Conservation (phyloP, 2,888 invertebrate genomes). For the Priapulus caudatus region DNA sequence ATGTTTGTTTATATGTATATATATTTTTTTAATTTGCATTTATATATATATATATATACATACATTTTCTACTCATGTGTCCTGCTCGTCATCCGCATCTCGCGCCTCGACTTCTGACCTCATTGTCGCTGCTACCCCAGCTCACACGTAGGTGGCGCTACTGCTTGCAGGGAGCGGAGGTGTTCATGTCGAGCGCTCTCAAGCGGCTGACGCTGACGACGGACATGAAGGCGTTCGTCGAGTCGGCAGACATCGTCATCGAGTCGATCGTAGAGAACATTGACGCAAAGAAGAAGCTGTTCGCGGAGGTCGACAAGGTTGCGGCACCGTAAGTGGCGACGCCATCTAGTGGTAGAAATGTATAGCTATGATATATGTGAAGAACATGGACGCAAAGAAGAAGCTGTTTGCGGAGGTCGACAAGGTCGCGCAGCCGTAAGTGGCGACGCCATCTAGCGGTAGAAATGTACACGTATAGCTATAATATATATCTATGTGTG, state of each 20-base stretch:
- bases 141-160: too few relatives aligned
- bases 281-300: conserved; percentile 60
- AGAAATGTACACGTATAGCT: too few relatives aligned
- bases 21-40: too few relatives aligned
- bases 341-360: conserved; percentile 14
- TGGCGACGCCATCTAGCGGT: too few relatives aligned
- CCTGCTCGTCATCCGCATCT: too few relatives aligned
- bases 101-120: too few relatives aligned
- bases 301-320: conserved; percentile 55
- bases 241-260: conserved; percentile 59
- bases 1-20: too few relatives aligned
- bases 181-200: conserved; percentile 53
- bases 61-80: too few relatives aligned
- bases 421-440: conserved; percentile 43
- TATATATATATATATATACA: too few relatives aligned
- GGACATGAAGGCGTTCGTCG: conserved; percentile 49
- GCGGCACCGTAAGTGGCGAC: conserved; percentile 33
- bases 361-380: too few relatives aligned
- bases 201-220: conserved; percentile 51
- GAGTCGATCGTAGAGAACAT: conserved; percentile 79
- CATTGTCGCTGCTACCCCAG: too few relatives aligned
- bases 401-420: conserved; percentile 61
- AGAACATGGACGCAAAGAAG: conserved; percentile 63
- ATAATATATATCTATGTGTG: too few relatives aligned
- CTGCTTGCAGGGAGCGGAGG: conserved; percentile 46